phyloP scores from a whole-genome alignment of 2,888 invertebrate species.

The Diplazon laetatorius region DNA sequence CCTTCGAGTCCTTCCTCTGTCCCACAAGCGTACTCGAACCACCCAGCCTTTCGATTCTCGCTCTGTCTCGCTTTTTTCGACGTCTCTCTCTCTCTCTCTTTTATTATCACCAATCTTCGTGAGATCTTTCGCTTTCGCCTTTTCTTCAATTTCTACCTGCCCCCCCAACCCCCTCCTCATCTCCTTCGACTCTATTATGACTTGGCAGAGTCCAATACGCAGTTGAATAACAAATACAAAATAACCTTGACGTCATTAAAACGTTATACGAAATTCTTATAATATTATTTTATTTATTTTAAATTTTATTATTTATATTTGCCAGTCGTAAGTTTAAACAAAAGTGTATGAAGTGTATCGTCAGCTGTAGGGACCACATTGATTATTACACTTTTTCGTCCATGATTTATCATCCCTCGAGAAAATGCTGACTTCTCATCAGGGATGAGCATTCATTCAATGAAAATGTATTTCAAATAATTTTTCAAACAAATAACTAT shows the following conservation, averaged over 20 bases:
- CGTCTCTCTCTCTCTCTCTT: constrained; percentile 70
- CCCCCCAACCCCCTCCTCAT: too few species aligned
- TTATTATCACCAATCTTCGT: constrained; percentile 70
- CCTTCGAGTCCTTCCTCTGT: constrained; percentile 61
- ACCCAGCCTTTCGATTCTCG: constrained; percentile 46
- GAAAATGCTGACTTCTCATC: constrained; percentile 52
- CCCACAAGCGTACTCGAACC: too few species aligned
- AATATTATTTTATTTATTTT: not conserved
- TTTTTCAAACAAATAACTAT: too few species aligned
- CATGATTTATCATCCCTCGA: constrained; percentile 27
- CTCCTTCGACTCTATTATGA: constrained; percentile 72
- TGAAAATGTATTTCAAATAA: too few species aligned
- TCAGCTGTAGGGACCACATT: too few species aligned
- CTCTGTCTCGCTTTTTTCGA: constrained; percentile 49
- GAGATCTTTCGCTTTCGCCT: constrained; percentile 28
- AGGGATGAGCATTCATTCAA: too few species aligned
- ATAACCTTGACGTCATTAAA: constrained; percentile 1
- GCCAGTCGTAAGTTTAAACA: too few species aligned
- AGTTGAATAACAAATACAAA: constrained; percentile 69
- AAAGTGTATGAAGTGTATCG: too few species aligned
- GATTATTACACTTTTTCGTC: constrained; percentile 5
- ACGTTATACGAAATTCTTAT: constrained; percentile 33
- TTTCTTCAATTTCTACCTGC: constrained; percentile 27
- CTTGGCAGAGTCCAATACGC: constrained; percentile 73
- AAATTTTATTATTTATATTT: too few species aligned